Conservation (phyloP, 2,113 vertebrate genomes). For the Nesogale talazaci region DNA sequence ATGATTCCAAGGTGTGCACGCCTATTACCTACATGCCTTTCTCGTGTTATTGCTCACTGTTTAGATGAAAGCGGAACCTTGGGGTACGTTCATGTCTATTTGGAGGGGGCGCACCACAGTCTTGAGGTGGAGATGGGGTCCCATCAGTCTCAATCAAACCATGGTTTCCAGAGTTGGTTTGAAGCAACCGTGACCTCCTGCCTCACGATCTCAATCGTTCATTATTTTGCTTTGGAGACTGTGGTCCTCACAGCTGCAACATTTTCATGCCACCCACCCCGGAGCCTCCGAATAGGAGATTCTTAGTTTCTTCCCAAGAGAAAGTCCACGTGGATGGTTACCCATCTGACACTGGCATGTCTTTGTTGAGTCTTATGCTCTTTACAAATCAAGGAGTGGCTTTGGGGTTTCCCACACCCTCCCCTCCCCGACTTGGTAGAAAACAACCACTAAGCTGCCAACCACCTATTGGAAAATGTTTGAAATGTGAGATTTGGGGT, state of each 20-base stretch:
- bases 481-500: conserved; percentile 33
- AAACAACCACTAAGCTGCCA: background rate
- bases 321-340: background rate
- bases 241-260: background rate
- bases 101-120: too few relatives aligned
- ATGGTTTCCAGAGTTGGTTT: background rate
- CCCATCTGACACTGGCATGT: background rate
- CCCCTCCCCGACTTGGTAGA: background rate
- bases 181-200: background rate
- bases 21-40: too few relatives aligned
- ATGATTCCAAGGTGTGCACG: too few relatives aligned
- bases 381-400: background rate
- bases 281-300: background rate
- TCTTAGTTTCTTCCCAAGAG: background rate
- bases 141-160: too few relatives aligned
- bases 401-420: background rate
- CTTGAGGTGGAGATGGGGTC: too few relatives aligned
- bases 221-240: background rate
- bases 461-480: background rate
- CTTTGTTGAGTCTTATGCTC: background rate
- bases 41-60: too few relatives aligned
- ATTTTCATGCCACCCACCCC: background rate
- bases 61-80: too few relatives aligned
- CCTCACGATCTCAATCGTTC: background rate
- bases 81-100: too few relatives aligned